Base-by-base conservation (phyloP, 1,140 invertebrate species). In the Euwallacea similis region DNA sequence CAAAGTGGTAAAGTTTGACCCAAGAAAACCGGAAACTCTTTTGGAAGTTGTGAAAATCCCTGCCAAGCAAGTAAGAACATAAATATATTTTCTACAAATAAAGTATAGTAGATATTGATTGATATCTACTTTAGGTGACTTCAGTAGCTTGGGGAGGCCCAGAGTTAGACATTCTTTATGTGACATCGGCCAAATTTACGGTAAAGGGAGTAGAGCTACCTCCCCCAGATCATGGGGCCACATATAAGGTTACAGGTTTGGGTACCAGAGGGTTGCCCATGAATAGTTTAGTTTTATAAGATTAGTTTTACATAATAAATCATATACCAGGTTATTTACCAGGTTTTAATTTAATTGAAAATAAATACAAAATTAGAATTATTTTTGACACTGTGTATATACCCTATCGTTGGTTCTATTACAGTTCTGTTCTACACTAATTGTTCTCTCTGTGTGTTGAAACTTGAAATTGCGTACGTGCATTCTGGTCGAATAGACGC, bases 131-230 rank as follows among this genome's bases (percentile, higher is more conserved):
- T 56, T 56, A 91, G 78, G 86, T 92, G 7, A 95, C 93, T 0
- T 95, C 92, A 0, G 88, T 87, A 0, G 88, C 90, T 59, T 96
- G 92, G 77, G 93, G 93, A 7, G 93, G 93, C 4, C 81, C 86
- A 0, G 86, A 91, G 76, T 80, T 92, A 46, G 89, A 92, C 77
- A 86, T 88, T 67, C 81, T 95, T 1, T 94, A 88, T 77, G 91
- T 94, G 15, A 95, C 93, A 0, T 87, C 87, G 0, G 88, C 88
- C 0, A 65, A 65, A 55, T 72, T 78, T 9, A 73, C 73, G 0
- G 59, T 77, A 8, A 67, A 77, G 50, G 76, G 77, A 0, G 60
- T 66, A 15, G 76, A 71, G n/a, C 42, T 72, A 6, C 72, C 73
- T 11, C 76, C 74, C 16, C 76, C 77, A 9, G 63, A 77, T 58